Evolutionary conservation across 1,140 invertebrate genomes (phyloP).

Genomic region (Drosophila melanica): DNA sequence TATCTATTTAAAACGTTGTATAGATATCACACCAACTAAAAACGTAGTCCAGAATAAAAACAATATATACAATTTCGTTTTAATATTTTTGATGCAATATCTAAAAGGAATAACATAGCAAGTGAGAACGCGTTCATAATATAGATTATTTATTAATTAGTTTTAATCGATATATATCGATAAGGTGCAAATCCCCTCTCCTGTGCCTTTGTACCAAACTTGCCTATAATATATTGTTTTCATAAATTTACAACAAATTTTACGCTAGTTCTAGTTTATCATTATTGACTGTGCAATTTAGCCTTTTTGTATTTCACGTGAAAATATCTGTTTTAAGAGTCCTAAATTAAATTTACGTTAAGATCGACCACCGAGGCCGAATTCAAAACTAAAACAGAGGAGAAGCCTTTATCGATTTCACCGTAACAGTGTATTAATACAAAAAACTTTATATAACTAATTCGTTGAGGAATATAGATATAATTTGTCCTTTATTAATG

Average conservation of each 20-base stretch:
- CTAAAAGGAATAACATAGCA: background rate
- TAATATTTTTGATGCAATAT: too few species aligned
- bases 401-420: constrained; percentile 63
- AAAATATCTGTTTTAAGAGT: constrained; percentile 5
- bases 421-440: constrained; percentile 41
- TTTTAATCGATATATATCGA: constrained; percentile 25
- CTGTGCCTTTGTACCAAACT: constrained; percentile 29
- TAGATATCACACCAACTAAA: too few species aligned
- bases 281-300: constrained; percentile 27
- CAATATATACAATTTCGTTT: too few species aligned
- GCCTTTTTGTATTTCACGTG: constrained; percentile 47
- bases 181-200: background rate
- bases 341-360: constrained; percentile 2
- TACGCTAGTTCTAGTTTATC: constrained; percentile 24
- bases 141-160: background rate
- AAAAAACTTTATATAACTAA: constrained; percentile 29
- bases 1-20: too few species aligned
- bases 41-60: too few species aligned
- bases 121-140: background rate
- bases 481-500: background rate
- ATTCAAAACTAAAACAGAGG: constrained; percentile 14
- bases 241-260: constrained; percentile 54
- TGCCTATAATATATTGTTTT: constrained; percentile 58
- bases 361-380: constrained; percentile 11
- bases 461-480: constrained; percentile 2